phyloP scores from a whole-genome alignment of 1,140 invertebrate species.

The Dreissena polymorpha region DNA sequence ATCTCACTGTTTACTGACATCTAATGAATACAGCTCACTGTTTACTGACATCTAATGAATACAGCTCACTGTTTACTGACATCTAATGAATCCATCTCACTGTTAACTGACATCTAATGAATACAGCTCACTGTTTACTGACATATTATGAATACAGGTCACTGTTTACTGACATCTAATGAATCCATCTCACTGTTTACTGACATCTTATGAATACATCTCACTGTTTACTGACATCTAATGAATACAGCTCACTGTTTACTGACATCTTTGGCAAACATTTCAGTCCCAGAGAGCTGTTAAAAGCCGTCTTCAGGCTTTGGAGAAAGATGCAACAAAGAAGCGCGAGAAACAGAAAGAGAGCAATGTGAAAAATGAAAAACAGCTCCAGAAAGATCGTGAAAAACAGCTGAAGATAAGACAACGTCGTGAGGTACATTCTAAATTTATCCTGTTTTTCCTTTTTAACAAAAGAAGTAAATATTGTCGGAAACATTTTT shows the following conservation, averaged over 20 bases:
- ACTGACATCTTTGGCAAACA: not conserved
- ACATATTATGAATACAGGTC: too few relatives aligned
- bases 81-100: too few relatives aligned
- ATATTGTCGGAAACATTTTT: not conserved
- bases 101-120: too few relatives aligned
- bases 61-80: too few relatives aligned
- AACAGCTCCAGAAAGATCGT: constrained; percentile 63
- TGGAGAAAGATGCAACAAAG: constrained; percentile 67
- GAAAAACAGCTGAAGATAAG: constrained; percentile 64
- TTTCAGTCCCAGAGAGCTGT: constrained; percentile 68
- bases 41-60: too few relatives aligned
- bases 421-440: constrained; percentile 70
- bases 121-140: too few relatives aligned
- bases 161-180: too few relatives aligned
- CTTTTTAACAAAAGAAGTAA: not conserved
- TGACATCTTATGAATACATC: too few relatives aligned
- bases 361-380: constrained; percentile 65
- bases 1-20: too few relatives aligned
- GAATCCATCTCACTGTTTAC: too few relatives aligned
- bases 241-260: too few relatives aligned
- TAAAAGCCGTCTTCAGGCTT: constrained; percentile 62
- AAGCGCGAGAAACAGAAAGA: constrained; percentile 61
- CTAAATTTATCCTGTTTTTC: constrained; percentile 52
- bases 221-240: not conserved
- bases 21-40: too few relatives aligned